Base-by-base conservation (phyloP, 2,113 vertebrate genomes). In the Campylomormyrus tamandua region DNA sequence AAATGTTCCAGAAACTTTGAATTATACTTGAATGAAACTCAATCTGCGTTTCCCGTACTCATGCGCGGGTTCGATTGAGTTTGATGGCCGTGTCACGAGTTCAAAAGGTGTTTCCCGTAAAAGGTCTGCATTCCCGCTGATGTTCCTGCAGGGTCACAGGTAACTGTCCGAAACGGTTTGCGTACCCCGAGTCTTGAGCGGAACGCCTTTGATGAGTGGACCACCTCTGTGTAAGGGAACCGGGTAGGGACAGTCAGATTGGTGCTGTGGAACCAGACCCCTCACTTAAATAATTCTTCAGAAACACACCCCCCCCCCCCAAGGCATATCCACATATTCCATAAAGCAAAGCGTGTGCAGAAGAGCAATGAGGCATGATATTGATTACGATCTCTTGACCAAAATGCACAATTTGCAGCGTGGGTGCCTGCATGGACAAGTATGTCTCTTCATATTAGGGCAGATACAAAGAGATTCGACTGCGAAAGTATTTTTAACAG, bases 1-100 rank as follows among this genome's bases (percentile, higher is more conserved):
- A 95, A 94, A 93, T 87, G 92, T 94, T 94, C 95, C 94, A 95
- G 93, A 93, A 94, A 92, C 91, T 92, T 93, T 92, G 88, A 94
- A 94, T 94, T 92, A 93, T 94, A 95, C 93, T 93, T 92, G 90
- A 90, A 56, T 3, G 92, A 95, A 95, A 94, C 93, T 74, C 70
- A 91, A 94, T 90, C 92, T 89, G 24, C 74, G 90, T 89, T 90
- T 19, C 83, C 83, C 56, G 35, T 46, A 35, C 53, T 42, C 11
- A 83, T 21, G 49, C 46, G 15, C 2, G 21, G 83, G 42, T 62
- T 84, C 19, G 7, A 80, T 90, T 80, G 1, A 46, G 90, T 92
- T 92, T 93, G 90, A 92, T 92, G 88, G 89, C 90, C 46, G 91
- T 91, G 89, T 90, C 45, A 84, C 88, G 74, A 48, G 87, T 92